Base-by-base conservation (phyloP, 2,113 vertebrate genomes). In the Butorides virescens region DNA sequence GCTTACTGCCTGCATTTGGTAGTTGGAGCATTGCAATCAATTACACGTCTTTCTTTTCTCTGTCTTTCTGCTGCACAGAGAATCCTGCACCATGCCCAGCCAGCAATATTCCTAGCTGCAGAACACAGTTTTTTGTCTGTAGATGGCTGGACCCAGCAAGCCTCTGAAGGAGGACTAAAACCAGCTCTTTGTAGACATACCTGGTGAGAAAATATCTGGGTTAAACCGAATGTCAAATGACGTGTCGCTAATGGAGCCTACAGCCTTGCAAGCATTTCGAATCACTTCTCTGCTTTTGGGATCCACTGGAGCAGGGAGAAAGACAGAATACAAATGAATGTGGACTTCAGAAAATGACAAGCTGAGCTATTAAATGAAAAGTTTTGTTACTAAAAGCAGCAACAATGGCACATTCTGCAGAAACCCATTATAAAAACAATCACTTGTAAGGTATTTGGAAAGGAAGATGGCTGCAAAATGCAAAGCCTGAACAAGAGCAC, bases 161-260 rank as follows among this genome's bases (percentile, higher is more conserved):
- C 5, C 15, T 32, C 58, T 17, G 62, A 29, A 56, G 46, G n/a
- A 49, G 49, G 44, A 7, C 19, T 55, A 30, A 16, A 27, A 3
- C 37, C 46, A 65, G 68, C 50, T 42, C 68, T 58, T 29, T 10
- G 39, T 9, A 22, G 49, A 89, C 96, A 6, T 97, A 99, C 99
- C 99, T 97, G 99, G 99, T 3, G 99, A 99, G 98, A 99, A 99
- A 97, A 99, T 99, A 94, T 99, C 99, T 5, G 99, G 99, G 97
- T 99, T 99, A 98, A 99, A 99, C 84, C 99, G 99, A 68, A 99
- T 99, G 74, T 99, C 99, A 4, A 99, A 99, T 4, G 99, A 99
- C 0, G 98, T 99, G 97, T 98, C 98, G 91, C 99, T 99, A 94
- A 99, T 98, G 91, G 99, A 99, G 80, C 99, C 99, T 0, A 99